Conservation (phyloP, 2,113 vertebrate species). For the Corythornis cristatus region DNA sequence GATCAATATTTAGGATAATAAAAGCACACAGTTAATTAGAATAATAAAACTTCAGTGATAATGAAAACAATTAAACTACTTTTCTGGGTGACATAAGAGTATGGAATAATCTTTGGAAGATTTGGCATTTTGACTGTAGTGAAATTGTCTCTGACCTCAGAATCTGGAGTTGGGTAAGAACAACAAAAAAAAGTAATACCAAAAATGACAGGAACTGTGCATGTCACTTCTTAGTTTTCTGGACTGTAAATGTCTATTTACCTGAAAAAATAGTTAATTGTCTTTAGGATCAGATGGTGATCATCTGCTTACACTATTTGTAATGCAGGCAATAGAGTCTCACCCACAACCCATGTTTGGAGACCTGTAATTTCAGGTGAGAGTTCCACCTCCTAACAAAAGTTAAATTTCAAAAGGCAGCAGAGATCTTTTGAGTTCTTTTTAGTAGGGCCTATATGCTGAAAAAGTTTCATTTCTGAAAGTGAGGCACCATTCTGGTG, state of each 20-base stretch:
- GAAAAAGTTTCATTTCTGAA: neutral
- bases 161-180: neutral
- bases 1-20: slow-evolving; percentile 29
- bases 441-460: neutral
- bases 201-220: neutral
- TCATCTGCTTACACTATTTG: neutral
- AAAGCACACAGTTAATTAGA: slow-evolving; percentile 29
- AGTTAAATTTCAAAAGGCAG: neutral
- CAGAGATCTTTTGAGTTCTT: neutral
- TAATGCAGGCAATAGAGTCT: neutral
- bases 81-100: neutral
- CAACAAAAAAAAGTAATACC: neutral
- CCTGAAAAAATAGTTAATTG: neutral
- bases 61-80: neutral
- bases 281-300: neutral
- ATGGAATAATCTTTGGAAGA: neutral
- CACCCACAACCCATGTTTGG: neutral
- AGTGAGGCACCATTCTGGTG: neutral
- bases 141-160: neutral
- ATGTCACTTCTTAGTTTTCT: neutral
- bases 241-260: neutral
- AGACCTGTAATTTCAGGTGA: neutral
- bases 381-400: neutral
- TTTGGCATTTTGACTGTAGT: neutral
- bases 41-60: slow-evolving; percentile 22